Conservation (phyloP, 2,113 vertebrate species). For the Ochotona curzoniae region DNA sequence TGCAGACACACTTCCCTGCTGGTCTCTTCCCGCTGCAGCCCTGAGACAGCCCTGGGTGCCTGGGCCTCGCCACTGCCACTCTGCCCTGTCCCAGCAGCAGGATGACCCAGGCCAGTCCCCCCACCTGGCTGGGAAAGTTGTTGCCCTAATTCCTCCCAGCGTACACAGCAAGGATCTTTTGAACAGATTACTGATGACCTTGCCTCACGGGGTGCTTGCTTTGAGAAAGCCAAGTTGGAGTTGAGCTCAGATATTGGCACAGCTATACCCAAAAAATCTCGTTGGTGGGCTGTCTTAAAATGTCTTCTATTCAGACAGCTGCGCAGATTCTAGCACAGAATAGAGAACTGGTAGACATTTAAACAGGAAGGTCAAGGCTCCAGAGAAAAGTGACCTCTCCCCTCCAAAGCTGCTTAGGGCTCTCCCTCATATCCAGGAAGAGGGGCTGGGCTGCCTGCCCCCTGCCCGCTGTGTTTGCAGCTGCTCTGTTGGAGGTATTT, state of each 20-base stretch:
- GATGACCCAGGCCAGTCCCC: neutral
- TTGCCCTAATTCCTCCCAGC: neutral
- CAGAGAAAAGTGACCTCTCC: slow-evolving; percentile 5
- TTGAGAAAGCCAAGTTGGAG: neutral
- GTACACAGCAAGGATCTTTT: neutral
- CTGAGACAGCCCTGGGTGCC: accelerated
- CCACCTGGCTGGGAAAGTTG: neutral
- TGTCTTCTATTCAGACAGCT: slow-evolving; percentile 43
- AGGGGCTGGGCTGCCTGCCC: accelerated
- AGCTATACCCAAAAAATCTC: slow-evolving; percentile 22
- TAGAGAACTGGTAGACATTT: slow-evolving; percentile 14
- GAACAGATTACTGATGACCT: neutral
- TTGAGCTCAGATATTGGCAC: slow-evolving; percentile 12
- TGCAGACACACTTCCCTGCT: no score
- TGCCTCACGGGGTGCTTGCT: neutral
- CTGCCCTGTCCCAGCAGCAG: neutral
- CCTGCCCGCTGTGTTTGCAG: accelerated
- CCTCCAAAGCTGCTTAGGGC: neutral
- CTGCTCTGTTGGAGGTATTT: neutral
- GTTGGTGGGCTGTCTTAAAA: neutral
- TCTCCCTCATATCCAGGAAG: neutral
- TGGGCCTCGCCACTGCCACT: accelerated
- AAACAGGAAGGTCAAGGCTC: slow-evolving; percentile 37
- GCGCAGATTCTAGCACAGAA: slow-evolving; percentile 1
- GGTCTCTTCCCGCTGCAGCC: neutral